Base-by-base conservation (phyloP, 2,797 vertebrate species). In the Eutrigla gurnardus region DNA sequence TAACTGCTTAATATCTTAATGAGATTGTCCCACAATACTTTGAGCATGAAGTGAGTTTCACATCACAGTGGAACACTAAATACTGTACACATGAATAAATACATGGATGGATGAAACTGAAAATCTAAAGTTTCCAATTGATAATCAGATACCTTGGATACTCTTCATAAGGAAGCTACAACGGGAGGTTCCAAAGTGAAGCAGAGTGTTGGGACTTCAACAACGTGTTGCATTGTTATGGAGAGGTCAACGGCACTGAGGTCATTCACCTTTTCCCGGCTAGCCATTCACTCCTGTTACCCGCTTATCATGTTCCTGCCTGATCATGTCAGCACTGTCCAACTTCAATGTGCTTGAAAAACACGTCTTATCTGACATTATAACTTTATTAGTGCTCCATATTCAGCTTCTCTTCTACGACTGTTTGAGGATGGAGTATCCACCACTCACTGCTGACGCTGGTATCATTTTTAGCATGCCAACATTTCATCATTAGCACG, bases 221-320 rank as follows among this genome's bases (percentile, higher is more conserved):
- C 39, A 40, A 3, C 61, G 15, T 78, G 55, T 25, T 32, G 37
- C 32, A 42, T 12, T 40, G 8, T 67, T 25, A 47, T 36, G 25
- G 39, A 42, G 35, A 66, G 66, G 43, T 73, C n/a, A 88, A 52
- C 0, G 43, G 6, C 84, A 80, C 72, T 3, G 47, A 65, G 87
- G 83, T 78, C 39, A 14, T 79, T 91, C 70, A 86, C 82, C 84
- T 78, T 6, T n/a, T 1, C 3, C 32, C 7, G 5, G 18, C 32
- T 5, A 6, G 12, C 4, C 6, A 2, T 37, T 4, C 1, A 13
- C 12, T 32, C 2, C 2, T 32, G 50, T 25, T 42, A 1, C 42
- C 33, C 2, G n/a, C 43, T 43, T 25, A 14, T 43, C 7, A 6
- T n/a, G 4, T 42, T 62, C 17, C n/a, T 8, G n/a, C 47, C 42